phyloP scores from a whole-genome alignment of 2,888 invertebrate genomes.

The Glyphotaelius pellucidus region DNA sequence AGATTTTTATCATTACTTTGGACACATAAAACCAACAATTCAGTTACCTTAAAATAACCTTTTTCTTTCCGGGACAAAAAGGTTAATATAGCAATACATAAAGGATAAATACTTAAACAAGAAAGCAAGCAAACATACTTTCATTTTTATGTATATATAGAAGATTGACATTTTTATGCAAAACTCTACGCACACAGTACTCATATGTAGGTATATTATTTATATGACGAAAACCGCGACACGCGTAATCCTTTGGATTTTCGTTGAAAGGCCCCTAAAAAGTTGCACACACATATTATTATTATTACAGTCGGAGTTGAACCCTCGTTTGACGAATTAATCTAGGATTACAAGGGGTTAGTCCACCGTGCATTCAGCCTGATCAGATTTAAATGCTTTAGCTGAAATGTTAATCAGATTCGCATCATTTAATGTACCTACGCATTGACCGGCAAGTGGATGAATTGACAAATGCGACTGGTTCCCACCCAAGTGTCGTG shows the following conservation, averaged over 20 bases:
- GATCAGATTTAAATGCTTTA: background rate
- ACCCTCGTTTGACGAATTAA: slow-evolving; percentile 6
- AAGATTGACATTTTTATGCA: too few relatives aligned
- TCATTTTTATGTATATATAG: too few relatives aligned
- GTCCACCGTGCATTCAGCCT: background rate
- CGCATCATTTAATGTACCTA: background rate
- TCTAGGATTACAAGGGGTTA: slow-evolving; percentile 1
- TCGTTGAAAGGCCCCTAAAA: background rate
- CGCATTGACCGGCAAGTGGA: background rate
- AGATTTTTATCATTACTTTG: too few relatives aligned
- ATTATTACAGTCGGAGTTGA: background rate
- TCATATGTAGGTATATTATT: background rate
- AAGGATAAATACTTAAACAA: too few relatives aligned
- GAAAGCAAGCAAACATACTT: too few relatives aligned
- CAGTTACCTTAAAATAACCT: too few relatives aligned
- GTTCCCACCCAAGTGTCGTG: too few relatives aligned
- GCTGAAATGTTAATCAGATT: slow-evolving; percentile 1
- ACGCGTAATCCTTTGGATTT: background rate
- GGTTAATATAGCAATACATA: too few relatives aligned
- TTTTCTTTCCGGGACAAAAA: too few relatives aligned
- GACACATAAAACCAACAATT: too few relatives aligned
- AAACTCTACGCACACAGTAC: too few relatives aligned
- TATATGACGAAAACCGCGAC: background rate
- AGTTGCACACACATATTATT: background rate
- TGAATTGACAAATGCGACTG: too few relatives aligned